Evolutionary conservation across 2,888 invertebrate genomes (phyloP).

Genomic region (Agriotes lineatus): DNA sequence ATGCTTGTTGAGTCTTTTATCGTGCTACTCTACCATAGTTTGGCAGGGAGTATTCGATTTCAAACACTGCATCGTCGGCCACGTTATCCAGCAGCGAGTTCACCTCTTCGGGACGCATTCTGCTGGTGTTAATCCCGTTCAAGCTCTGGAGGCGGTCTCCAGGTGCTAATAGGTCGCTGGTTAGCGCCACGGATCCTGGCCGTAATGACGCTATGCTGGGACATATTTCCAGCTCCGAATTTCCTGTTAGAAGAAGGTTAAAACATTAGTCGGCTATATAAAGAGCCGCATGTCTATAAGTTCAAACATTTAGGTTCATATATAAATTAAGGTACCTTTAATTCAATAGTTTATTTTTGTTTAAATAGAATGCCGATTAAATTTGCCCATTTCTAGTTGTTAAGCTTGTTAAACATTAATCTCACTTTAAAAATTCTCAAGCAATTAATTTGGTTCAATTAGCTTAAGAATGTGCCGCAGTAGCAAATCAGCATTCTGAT

Average conservation of each 20-base stretch:
- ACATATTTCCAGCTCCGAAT: conserved; percentile 75
- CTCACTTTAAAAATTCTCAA: too few relatives aligned
- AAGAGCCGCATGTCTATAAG: too few relatives aligned
- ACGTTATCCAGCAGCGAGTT: conserved; percentile 80
- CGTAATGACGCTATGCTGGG: conserved; percentile 78
- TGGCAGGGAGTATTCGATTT: conserved; percentile 87
- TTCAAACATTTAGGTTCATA: too few relatives aligned
- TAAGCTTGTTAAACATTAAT: too few relatives aligned
- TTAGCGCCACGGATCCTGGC: conserved; percentile 78
- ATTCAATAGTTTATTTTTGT: too few relatives aligned
- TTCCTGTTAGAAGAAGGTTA: conserved; percentile 71
- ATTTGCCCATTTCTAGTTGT: too few relatives aligned
- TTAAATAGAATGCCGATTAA: too few relatives aligned
- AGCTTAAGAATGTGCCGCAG: too few relatives aligned
- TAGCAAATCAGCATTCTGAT: too few relatives aligned
- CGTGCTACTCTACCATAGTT: conserved; percentile 75
- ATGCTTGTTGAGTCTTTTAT: not conserved
- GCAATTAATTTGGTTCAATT: too few relatives aligned
- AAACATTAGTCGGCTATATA: too few relatives aligned
- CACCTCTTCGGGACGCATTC: conserved; percentile 83
- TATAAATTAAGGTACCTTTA: too few relatives aligned
- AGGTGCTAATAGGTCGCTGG: conserved; percentile 82
- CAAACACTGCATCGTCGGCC: conserved; percentile 81
- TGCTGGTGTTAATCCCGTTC: conserved; percentile 83
- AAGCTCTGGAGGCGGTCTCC: conserved; percentile 86